A percentile compares a stretch with the other conserved stretches of the same genome.
Evolutionary conservation across 2,888 invertebrate genomes (phyloP).

Genomic region (Antitype chi): DNA sequence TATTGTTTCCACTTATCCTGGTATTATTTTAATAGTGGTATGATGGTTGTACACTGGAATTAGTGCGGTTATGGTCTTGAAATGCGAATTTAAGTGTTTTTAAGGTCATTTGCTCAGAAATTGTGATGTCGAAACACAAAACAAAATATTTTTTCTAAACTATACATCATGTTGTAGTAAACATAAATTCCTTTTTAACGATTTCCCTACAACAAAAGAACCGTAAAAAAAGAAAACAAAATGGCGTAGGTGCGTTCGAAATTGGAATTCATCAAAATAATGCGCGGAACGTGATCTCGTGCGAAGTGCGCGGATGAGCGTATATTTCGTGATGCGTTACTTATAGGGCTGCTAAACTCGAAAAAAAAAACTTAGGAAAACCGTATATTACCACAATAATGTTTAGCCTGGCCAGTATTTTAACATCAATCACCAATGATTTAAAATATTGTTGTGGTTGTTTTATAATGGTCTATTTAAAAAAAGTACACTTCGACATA

Average conservation of each 20-base stretch:
- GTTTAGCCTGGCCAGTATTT: background rate
- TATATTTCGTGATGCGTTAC: conserved; percentile 81
- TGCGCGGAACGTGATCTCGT: conserved; percentile 86
- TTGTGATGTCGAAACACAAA: background rate
- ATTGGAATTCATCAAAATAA: conserved; percentile 86
- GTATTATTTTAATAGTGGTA: conserved; percentile 30
- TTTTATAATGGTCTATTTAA: background rate
- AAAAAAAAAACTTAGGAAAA: background rate
- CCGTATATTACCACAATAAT: background rate
- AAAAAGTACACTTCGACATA: background rate
- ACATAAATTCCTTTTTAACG: conserved; percentile 59
- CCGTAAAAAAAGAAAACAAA: conserved; percentile 69
- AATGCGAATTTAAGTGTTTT: conserved; percentile 13
- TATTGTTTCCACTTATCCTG: conserved; percentile 57
- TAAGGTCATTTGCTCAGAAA: conserved; percentile 20
- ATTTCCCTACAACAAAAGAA: conserved; percentile 62
- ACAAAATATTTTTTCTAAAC: conserved; percentile 11
- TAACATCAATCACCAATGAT: background rate
- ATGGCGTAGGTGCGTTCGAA: conserved; percentile 73
- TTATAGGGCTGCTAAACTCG: conserved; percentile 59
- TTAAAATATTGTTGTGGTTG: background rate
- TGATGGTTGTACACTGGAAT: conserved; percentile 7
- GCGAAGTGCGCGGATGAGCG: conserved; percentile 82
- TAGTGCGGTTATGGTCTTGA: conserved; percentile 7
- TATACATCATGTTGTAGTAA: conserved; percentile 28